Conservation (phyloP, 2,797 vertebrate species). For the Malurus leucopterus region DNA sequence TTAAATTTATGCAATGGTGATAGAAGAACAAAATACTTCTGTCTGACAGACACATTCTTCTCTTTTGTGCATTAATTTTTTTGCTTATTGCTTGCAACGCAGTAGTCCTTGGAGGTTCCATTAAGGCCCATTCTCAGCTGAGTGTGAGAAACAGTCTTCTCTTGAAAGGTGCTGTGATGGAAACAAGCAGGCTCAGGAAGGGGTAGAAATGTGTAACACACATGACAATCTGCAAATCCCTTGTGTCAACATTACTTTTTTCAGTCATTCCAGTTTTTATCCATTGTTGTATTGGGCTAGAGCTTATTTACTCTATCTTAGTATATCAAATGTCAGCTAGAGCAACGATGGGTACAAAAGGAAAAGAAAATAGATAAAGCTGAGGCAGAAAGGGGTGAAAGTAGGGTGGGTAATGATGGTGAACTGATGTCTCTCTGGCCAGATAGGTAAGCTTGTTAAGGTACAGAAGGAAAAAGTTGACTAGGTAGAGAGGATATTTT, state of each 20-base stretch:
- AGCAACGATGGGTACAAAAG: not conserved
- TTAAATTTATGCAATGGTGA: not conserved
- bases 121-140: not conserved
- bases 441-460: not conserved
- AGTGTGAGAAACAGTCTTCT: not conserved
- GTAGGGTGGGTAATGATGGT: not conserved
- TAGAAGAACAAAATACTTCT: not conserved
- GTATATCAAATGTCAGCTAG: not conserved
- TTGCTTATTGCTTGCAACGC: not conserved
- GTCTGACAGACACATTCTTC: not conserved
- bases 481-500: not conserved
- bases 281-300: not conserved
- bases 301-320: not conserved
- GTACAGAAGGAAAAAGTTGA: not conserved
- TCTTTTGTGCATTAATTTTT: not conserved
- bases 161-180: not conserved
- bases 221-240: fast-evolving
- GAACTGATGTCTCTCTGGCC: not conserved
- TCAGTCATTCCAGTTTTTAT: not conserved
- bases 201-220: not conserved
- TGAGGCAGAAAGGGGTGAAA: not conserved
- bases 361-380: not conserved
- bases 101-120: not conserved
- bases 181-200: not conserved
- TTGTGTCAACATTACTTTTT: not conserved